Conservation (phyloP, 2,113 vertebrate genomes). For the Narcine bancroftii region DNA sequence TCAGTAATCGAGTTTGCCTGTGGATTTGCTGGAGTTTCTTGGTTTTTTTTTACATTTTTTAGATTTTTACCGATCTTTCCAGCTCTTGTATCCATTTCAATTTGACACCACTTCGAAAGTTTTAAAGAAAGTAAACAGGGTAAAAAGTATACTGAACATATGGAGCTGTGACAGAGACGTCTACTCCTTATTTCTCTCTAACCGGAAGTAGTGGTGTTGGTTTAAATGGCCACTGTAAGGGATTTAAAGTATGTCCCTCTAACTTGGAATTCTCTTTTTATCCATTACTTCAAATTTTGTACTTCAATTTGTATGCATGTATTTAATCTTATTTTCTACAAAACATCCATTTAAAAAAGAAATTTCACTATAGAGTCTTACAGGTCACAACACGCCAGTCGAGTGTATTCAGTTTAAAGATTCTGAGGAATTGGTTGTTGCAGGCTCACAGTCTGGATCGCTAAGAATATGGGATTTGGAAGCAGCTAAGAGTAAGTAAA, state of each 20-base stretch:
- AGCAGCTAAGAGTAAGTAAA: conserved; percentile 83
- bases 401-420: conserved; percentile 83
- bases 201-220: no score
- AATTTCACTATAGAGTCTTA: conserved; percentile 68
- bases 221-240: background rate
- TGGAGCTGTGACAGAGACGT: no score
- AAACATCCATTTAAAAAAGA: background rate
- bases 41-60: no score
- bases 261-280: background rate
- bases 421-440: conserved; percentile 81
- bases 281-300: background rate
- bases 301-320: background rate
- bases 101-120: no score
- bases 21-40: no score
- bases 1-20: no score
- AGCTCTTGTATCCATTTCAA: no score
- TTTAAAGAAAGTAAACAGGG: no score
- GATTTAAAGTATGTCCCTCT: background rate
- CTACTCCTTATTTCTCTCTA: no score
- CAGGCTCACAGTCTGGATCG: conserved; percentile 87
- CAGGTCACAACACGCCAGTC: conserved; percentile 77
- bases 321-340: conserved; percentile 7
- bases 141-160: no score
- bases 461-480: conserved; percentile 92
- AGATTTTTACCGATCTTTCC: no score